These are phyloP conservation scores for Cephus nigrinus DNA, from an alignment of 2,888 invertebrate genomes.

Conservation along the genomic window DNA sequence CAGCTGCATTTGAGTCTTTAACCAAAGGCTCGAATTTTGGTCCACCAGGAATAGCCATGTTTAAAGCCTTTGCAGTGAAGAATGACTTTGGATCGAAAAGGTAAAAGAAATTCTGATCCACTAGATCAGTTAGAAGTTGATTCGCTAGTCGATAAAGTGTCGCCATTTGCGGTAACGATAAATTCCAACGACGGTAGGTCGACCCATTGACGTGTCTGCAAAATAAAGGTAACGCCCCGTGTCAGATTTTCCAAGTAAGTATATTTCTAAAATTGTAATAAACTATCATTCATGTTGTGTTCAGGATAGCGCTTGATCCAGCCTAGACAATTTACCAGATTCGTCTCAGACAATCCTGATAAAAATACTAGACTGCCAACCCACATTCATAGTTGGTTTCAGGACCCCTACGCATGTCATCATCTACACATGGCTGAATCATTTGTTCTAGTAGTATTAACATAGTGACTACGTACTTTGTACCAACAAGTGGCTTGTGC, in stretches of 20 bases:
- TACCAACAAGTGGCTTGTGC: slow-evolving; percentile 93
- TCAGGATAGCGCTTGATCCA: slow-evolving; percentile 54
- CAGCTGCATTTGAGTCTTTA: slow-evolving; percentile 96
- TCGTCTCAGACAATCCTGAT: slow-evolving; percentile 52
- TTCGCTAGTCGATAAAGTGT: slow-evolving; percentile 97
- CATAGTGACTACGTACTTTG: slow-evolving; percentile 72
- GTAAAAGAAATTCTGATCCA: slow-evolving; percentile 99
- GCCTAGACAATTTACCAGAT: slow-evolving; percentile 38
- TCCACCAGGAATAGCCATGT: slow-evolving; percentile 99
- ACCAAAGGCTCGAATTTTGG: slow-evolving; percentile 99
- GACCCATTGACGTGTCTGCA: slow-evolving; percentile 91
- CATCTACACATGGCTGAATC: slow-evolving; percentile 32
- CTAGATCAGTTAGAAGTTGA: slow-evolving; percentile 96
- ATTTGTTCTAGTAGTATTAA: background rate
- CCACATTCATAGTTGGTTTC: slow-evolving; percentile 62
- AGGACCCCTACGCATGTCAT: slow-evolving; percentile 67
- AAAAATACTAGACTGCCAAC: slow-evolving; percentile 49
- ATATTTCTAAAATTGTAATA: slow-evolving; percentile 2
- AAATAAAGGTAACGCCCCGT: slow-evolving; percentile 24
- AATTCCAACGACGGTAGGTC: slow-evolving; percentile 96
- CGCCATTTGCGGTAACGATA: slow-evolving; percentile 96
- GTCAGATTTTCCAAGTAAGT: background rate
- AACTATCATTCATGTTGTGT: slow-evolving; percentile 1
- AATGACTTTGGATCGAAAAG: slow-evolving; percentile 99
- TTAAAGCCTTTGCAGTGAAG: slow-evolving; percentile 99